phyloP scores from a whole-genome alignment of 2,113 vertebrate genomes.

The Lasiurus borealis region DNA sequence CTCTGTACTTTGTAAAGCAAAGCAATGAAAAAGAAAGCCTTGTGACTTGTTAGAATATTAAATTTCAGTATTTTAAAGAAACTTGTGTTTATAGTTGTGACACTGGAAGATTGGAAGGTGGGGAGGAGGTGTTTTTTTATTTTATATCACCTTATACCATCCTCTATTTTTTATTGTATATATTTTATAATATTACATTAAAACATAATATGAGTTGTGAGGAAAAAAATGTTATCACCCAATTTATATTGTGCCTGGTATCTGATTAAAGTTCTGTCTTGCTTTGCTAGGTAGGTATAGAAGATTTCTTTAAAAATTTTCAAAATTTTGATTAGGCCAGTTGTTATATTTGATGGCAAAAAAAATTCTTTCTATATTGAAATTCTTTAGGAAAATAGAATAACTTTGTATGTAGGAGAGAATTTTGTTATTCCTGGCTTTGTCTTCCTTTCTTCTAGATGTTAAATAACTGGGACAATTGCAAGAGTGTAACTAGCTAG shows the following conservation, averaged over 20 bases:
- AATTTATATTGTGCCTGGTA: background rate
- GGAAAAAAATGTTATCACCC: background rate
- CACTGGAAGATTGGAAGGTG: background rate
- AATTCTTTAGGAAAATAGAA: background rate
- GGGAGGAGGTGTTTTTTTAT: background rate
- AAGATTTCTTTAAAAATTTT: conserved; percentile 21
- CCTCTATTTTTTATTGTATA: conserved; percentile 41
- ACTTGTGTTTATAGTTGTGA: conserved; percentile 24
- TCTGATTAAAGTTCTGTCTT: conserved; percentile 35
- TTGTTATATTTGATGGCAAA: too few relatives aligned
- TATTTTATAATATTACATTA: conserved; percentile 58
- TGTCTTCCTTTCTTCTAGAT: background rate
- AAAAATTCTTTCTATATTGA: background rate
- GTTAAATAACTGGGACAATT: background rate
- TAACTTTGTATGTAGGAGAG: background rate
- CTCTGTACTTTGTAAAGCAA: background rate
- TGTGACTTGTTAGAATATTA: conserved; percentile 37
- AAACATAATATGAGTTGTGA: background rate
- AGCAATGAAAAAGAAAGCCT: conserved; percentile 5
- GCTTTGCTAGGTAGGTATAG: background rate
- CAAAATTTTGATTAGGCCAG: too few relatives aligned
- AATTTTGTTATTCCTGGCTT: conserved; percentile 39
- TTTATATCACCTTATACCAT: background rate
- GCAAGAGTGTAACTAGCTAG: background rate
- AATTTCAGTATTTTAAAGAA: conserved; percentile 52